Evolutionary conservation across 2,797 vertebrate species (phyloP).

Genomic region (Toxotes lorentzi): DNA sequence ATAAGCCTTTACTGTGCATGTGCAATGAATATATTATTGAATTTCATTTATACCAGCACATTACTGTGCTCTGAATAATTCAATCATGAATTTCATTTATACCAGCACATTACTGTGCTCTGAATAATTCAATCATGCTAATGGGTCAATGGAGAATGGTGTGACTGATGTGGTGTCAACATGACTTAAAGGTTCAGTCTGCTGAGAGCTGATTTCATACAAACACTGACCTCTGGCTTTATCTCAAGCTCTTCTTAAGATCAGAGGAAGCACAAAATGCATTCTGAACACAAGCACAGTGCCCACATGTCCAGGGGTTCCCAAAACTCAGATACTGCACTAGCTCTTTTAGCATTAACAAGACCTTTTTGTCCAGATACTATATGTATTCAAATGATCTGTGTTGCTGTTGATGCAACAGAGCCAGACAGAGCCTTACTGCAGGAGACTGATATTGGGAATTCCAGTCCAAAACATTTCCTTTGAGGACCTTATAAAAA

Average conservation of each 20-base stretch:
- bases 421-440: not conserved
- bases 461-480: conserved; percentile 48
- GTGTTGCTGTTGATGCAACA: not conserved
- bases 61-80: not conserved
- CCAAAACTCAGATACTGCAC: conserved; percentile 46
- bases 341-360: not conserved
- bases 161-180: not conserved
- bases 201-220: not conserved
- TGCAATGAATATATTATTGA: not conserved
- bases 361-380: not conserved
- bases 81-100: not conserved
- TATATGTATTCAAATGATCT: not conserved
- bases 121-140: not conserved
- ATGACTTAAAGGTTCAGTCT: not conserved
- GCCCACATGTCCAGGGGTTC: conserved; percentile 48
- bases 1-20: conserved; percentile 41
- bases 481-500: conserved; percentile 11
- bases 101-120: not conserved
- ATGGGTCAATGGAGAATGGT: not conserved
- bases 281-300: conserved; percentile 65
- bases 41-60: not conserved
- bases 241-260: conserved; percentile 56
- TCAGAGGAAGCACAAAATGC: conserved; percentile 61
- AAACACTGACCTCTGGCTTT: conserved; percentile 28
- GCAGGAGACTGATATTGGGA: conserved; percentile 47